Evolutionary conservation across 2,888 invertebrate genomes (phyloP).

Genomic region (Hydrotaea diabolus): DNA sequence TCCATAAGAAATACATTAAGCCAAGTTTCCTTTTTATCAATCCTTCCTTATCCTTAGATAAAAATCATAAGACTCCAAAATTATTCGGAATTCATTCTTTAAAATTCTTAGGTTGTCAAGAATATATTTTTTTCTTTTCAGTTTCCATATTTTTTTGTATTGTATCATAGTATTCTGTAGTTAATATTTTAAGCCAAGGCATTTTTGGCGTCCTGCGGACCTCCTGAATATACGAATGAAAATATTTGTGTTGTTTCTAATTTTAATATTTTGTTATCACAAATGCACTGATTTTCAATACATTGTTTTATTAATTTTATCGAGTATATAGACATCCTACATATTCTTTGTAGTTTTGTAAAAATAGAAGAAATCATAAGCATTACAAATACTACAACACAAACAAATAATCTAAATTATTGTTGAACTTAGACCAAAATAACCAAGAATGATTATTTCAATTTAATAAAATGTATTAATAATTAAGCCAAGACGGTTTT

Average conservation of each 20-base stretch:
- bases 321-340: not conserved
- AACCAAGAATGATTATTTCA: slow-evolving; percentile 31
- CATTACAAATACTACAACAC: not conserved
- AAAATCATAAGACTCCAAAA: not conserved
- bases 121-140: not conserved
- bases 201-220: not conserved
- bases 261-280: slow-evolving; percentile 4
- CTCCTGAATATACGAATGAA: not conserved
- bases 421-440: slow-evolving; percentile 50
- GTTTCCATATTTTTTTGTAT: not conserved
- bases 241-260: not conserved
- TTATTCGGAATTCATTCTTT: not conserved
- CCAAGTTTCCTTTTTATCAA: not conserved
- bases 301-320: slow-evolving; percentile 16
- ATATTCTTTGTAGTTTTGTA: not conserved
- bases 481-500: not conserved
- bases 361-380: not conserved
- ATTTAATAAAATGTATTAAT: slow-evolving; percentile 31
- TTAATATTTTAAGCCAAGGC: slow-evolving; percentile 1
- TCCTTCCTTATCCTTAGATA: not conserved
- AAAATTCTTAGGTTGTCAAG: not conserved
- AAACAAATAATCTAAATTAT: slow-evolving; percentile 38
- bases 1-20: slow-evolving; percentile 6
- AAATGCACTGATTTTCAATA: slow-evolving; percentile 13
- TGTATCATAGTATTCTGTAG: slow-evolving; percentile 29